These are phyloP conservation scores for Amorpha juglandis DNA, from an alignment of 2,888 invertebrate genomes.

Conservation along the genomic window DNA sequence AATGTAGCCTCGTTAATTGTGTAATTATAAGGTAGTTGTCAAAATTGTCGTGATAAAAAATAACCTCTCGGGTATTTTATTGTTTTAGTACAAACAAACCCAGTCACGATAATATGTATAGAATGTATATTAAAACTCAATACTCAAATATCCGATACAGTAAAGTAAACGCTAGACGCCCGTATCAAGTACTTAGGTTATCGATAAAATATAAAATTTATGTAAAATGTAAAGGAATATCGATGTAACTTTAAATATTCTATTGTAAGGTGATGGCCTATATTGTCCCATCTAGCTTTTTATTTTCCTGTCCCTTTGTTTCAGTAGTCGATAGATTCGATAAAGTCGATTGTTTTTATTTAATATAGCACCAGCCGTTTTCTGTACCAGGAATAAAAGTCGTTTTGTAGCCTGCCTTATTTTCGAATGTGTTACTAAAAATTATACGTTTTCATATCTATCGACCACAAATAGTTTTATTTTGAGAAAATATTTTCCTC, in stretches of 20 bases:
- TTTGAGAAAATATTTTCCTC: not conserved
- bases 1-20: not conserved
- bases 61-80: not conserved
- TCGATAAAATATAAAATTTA: slow-evolving; percentile 16
- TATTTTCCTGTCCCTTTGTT: not conserved
- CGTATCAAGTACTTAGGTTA: slow-evolving; percentile 28
- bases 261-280: slow-evolving; percentile 18
- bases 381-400: not conserved
- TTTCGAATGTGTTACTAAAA: not conserved
- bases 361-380: not conserved
- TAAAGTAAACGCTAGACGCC: slow-evolving; percentile 26
- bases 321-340: not conserved
- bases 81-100: slow-evolving; percentile 13
- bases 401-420: not conserved
- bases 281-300: not conserved
- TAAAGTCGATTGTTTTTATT: not conserved
- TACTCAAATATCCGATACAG: slow-evolving; percentile 24
- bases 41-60: slow-evolving; percentile 9
- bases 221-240: slow-evolving; percentile 12
- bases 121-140: slow-evolving; percentile 15
- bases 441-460: not conserved
- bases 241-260: slow-evolving; percentile 10
- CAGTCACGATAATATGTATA: slow-evolving; percentile 3
- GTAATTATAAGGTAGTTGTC: not conserved
- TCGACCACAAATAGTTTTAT: not conserved